These are phyloP conservation scores for Eristalis tenax DNA, from an alignment of 2,888 invertebrate genomes.

Conservation along the genomic window DNA sequence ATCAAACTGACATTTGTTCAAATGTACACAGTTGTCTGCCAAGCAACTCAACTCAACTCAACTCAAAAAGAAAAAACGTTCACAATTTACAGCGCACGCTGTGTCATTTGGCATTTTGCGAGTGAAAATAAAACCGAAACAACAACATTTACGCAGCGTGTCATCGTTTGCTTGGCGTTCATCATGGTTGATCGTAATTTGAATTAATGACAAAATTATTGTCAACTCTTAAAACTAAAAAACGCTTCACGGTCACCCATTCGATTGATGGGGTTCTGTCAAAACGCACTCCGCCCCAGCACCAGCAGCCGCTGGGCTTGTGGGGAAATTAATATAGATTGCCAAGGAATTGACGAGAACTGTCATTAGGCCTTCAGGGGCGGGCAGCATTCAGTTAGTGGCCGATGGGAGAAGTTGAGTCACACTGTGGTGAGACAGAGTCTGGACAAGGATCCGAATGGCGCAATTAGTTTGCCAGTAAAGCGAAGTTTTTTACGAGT, in stretches of 20 bases:
- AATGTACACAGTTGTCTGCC: slow-evolving; percentile 39
- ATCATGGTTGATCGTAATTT: slow-evolving; percentile 54
- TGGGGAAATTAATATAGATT: slow-evolving; percentile 64
- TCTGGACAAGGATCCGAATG: too few species aligned
- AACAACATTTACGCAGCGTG: neutral
- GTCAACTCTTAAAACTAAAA: slow-evolving; percentile 46
- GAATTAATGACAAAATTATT: slow-evolving; percentile 71
- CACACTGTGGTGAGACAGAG: neutral
- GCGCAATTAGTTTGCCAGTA: slow-evolving; percentile 51
- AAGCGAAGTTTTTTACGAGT: slow-evolving; percentile 37
- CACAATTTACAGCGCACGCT: neutral
- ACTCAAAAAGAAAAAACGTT: neutral
- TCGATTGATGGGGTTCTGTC: too few species aligned
- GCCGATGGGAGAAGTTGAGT: neutral
- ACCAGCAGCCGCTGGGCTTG: slow-evolving; percentile 41
- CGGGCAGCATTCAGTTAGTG: neutral
- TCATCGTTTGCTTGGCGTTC: neutral
- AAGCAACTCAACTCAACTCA: slow-evolving; percentile 44
- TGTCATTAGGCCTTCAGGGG: slow-evolving; percentile 49
- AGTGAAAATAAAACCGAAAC: neutral
- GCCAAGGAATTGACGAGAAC: slow-evolving; percentile 58
- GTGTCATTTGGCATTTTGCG: neutral
- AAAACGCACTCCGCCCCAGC: slow-evolving; percentile 11
- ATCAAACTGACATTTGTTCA: slow-evolving; percentile 66
- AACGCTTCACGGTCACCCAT: slow-evolving; percentile 6